phyloP scores from a whole-genome alignment of 1,140 invertebrate genomes.

The Rhopalosiphum maidis region DNA sequence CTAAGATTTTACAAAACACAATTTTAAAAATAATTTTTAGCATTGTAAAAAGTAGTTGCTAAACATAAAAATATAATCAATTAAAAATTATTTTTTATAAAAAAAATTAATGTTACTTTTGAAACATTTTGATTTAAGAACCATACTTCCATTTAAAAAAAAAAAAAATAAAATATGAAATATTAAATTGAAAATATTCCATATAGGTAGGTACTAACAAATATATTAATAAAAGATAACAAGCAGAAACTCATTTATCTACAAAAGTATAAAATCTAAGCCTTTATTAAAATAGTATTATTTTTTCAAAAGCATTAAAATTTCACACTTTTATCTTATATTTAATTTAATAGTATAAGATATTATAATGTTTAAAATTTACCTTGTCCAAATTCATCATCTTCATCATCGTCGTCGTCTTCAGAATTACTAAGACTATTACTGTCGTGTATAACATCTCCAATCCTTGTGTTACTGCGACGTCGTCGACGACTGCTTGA shows the following conservation, averaged over 20 bases:
- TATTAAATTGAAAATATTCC: neutral
- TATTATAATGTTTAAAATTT: neutral
- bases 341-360: neutral
- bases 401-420: neutral
- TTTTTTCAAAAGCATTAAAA: too few species aligned
- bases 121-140: neutral
- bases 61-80: neutral
- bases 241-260: neutral
- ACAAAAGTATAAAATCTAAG: too few species aligned
- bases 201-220: neutral
- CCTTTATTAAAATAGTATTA: too few species aligned
- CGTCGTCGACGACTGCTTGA: neutral
- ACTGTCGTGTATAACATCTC: neutral
- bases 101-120: neutral
- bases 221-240: neutral
- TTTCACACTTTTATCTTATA: too few species aligned
- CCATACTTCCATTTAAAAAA: neutral
- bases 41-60: neutral
- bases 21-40: neutral
- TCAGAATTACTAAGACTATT: constrained; percentile 16
- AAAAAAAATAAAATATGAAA: neutral
- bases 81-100: too few species aligned
- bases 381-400: constrained; percentile 38
- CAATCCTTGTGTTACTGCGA: neutral
- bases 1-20: too few species aligned